phyloP scores from a whole-genome alignment of 2,888 invertebrate genomes.

The Pseudolycoriella hygida region DNA sequence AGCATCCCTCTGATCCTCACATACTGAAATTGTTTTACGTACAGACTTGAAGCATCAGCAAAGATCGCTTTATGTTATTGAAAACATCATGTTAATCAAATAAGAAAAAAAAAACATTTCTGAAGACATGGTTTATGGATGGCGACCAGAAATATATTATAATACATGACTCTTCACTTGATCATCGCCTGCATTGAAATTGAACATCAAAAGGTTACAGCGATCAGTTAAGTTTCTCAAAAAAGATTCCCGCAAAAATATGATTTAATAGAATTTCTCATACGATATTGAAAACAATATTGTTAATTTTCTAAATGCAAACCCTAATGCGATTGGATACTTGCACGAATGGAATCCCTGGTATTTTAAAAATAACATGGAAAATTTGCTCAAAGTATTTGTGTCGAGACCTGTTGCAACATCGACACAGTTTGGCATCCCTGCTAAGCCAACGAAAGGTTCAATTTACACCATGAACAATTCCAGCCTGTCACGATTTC shows the following conservation, averaged over 20 bases:
- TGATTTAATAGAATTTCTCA: conserved; percentile 1
- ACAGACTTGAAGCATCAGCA: too few species aligned
- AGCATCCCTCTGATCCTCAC: too few species aligned
- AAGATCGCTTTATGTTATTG: too few species aligned
- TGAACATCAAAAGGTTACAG: not conserved
- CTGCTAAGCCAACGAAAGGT: not conserved
- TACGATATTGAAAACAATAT: conserved; percentile 1
- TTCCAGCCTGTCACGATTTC: not conserved
- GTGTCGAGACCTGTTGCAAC: not conserved
- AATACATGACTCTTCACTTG: not conserved
- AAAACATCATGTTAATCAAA: too few species aligned
- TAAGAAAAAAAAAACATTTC: too few species aligned
- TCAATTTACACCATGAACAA: not conserved
- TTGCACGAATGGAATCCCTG: not conserved
- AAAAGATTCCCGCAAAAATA: not conserved
- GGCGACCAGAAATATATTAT: too few species aligned
- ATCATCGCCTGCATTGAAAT: not conserved
- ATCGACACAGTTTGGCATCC: conserved; percentile 3
- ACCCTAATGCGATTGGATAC: not conserved
- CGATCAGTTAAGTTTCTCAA: not conserved
- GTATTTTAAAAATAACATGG: not conserved
- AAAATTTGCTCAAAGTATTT: not conserved
- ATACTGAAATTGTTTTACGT: too few species aligned
- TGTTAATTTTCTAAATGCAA: not conserved
- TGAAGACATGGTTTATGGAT: too few species aligned